These are phyloP conservation scores for Erpobdella octoculata DNA, from an alignment of 2,888 invertebrate species.

Conservation along the genomic window DNA sequence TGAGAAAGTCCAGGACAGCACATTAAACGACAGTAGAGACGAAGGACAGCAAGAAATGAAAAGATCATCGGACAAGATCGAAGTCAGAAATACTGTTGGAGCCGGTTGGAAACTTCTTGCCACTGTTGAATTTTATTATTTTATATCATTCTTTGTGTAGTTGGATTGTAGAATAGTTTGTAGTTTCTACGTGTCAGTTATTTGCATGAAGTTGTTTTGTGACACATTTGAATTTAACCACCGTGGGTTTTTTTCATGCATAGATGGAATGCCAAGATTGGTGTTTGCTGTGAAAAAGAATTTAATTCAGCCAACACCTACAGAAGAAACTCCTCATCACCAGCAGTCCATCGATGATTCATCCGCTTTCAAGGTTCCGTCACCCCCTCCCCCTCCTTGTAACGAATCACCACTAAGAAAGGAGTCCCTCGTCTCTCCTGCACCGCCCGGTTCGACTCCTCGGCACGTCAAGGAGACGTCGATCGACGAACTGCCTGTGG, in stretches of 20 bases:
- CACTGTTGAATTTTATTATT: background rate
- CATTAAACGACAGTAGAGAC: background rate
- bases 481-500: background rate
- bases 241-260: too few relatives aligned
- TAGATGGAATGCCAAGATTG: constrained; percentile 24
- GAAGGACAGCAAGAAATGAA: background rate
- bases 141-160: background rate
- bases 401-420: background rate
- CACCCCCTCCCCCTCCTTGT: background rate
- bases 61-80: constrained; percentile 15
- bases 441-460: background rate
- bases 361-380: background rate
- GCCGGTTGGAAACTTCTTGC: constrained; percentile 5
- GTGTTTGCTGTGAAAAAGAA: constrained; percentile 25
- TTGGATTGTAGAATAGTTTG: too few relatives aligned
- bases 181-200: background rate
- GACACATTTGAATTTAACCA: too few relatives aligned
- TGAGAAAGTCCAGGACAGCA: background rate
- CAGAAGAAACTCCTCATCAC: background rate
- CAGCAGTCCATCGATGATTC: background rate
- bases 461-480: background rate
- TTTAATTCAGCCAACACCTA: background rate
- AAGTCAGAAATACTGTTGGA: constrained; percentile 22
- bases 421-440: background rate
- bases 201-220: too few relatives aligned